phyloP scores from a whole-genome alignment of 2,888 invertebrate genomes.

The Dryocosmus kuriphilus region DNA sequence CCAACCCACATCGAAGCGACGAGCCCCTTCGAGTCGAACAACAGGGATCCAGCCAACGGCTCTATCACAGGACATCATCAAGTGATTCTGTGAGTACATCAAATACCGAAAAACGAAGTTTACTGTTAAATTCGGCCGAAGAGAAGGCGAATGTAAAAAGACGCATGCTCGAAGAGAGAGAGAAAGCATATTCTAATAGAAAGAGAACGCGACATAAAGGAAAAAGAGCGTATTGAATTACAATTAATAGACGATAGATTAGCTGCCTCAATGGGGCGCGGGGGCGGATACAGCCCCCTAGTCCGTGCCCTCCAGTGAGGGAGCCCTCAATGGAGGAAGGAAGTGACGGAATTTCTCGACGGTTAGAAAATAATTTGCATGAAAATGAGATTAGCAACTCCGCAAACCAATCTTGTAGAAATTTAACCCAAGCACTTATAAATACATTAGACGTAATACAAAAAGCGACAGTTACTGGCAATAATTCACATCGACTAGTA shows the following conservation, averaged over 20 bases:
- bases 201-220: too few relatives aligned
- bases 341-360: neutral
- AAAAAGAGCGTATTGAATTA: conserved; percentile 8
- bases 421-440: neutral
- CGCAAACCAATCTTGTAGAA: neutral
- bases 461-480: neutral
- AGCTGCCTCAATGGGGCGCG: neutral
- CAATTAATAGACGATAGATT: neutral
- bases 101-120: neutral
- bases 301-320: neutral
- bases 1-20: too few relatives aligned
- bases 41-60: too few relatives aligned
- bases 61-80: too few relatives aligned
- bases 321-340: neutral
- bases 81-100: neutral
- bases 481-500: neutral
- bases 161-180: neutral
- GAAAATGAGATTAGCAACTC: neutral
- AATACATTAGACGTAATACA: neutral
- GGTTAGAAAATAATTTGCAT: neutral
- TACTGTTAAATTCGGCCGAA: neutral
- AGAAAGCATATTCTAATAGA: neutral
- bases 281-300: neutral
- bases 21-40: too few relatives aligned
- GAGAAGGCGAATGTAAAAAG: neutral